phyloP scores from a whole-genome alignment of 2,888 invertebrate genomes.

The Chrysolina haemoptera region DNA sequence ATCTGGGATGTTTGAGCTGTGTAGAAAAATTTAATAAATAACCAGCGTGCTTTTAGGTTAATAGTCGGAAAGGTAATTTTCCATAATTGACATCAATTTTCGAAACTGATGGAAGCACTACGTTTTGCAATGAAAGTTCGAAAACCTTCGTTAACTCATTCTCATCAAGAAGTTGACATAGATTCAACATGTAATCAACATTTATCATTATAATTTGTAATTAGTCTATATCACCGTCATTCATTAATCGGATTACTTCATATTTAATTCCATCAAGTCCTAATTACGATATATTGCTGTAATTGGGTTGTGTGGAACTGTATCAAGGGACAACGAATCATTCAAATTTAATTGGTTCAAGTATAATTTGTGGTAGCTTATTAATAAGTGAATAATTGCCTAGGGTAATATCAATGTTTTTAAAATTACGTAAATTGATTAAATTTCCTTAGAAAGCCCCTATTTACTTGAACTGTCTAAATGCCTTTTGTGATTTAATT shows the following conservation, averaged over 20 bases:
- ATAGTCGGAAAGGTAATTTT: no score
- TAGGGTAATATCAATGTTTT: background rate
- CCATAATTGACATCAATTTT: no score
- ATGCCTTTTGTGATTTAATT: background rate
- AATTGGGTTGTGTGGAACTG: constrained; percentile 25
- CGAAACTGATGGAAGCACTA: no score
- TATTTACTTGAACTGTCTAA: background rate
- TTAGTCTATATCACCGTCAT: constrained; percentile 24
- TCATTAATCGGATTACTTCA: constrained; percentile 28
- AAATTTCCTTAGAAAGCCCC: background rate
- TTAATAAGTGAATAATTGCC: constrained; percentile 7
- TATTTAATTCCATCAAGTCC: constrained; percentile 30
- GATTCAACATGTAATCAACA: background rate
- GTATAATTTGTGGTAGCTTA: constrained; percentile 12
- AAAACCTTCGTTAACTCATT: background rate
- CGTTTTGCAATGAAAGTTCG: background rate
- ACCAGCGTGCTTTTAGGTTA: no score
- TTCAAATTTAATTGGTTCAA: constrained; percentile 9
- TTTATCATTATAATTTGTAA: background rate
- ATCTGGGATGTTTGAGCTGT: background rate
- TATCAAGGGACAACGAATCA: constrained; percentile 36
- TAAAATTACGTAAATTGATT: background rate
- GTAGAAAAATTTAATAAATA: background rate
- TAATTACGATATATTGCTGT: constrained; percentile 16
- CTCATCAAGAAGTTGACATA: background rate